Evolutionary conservation across 2,888 invertebrate species (phyloP).

Genomic region (Gerris lacustris): DNA sequence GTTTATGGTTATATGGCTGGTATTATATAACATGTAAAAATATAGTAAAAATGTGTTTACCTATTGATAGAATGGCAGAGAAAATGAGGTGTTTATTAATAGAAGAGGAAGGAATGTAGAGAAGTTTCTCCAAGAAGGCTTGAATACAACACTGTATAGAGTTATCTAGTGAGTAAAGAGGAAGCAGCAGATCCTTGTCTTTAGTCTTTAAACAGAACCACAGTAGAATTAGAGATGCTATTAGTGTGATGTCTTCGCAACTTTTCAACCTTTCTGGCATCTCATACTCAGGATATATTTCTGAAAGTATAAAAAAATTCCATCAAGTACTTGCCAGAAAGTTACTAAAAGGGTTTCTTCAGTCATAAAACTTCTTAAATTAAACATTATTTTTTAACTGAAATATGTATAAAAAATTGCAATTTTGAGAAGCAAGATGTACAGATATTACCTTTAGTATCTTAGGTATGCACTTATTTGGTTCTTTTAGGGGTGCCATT

Average conservation of each 20-base stretch:
- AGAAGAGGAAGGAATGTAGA: neutral
- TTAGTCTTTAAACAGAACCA: neutral
- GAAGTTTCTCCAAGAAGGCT: slow-evolving; percentile 1
- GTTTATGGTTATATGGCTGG: too few relatives aligned
- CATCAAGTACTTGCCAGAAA: neutral
- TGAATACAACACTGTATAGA: neutral
- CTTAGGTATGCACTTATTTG: too few relatives aligned
- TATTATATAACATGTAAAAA: too few relatives aligned
- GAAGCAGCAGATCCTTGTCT: neutral
- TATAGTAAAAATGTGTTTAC: neutral
- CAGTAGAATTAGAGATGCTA: neutral
- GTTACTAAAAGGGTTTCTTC: neutral
- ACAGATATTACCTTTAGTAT: too few relatives aligned
- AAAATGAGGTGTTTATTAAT: neutral
- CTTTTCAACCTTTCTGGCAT: neutral
- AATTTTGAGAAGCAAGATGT: too few relatives aligned
- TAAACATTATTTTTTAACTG: neutral
- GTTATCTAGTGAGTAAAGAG: neutral
- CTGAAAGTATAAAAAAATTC: neutral
- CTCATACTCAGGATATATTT: neutral
- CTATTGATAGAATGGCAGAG: neutral
- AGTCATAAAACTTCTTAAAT: too few relatives aligned
- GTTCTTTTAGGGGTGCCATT: too few relatives aligned
- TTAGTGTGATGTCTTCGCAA: neutral
- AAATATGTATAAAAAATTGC: neutral